Conservation (phyloP, 2,888 invertebrate genomes). For the Zaprionus lineosus region DNA sequence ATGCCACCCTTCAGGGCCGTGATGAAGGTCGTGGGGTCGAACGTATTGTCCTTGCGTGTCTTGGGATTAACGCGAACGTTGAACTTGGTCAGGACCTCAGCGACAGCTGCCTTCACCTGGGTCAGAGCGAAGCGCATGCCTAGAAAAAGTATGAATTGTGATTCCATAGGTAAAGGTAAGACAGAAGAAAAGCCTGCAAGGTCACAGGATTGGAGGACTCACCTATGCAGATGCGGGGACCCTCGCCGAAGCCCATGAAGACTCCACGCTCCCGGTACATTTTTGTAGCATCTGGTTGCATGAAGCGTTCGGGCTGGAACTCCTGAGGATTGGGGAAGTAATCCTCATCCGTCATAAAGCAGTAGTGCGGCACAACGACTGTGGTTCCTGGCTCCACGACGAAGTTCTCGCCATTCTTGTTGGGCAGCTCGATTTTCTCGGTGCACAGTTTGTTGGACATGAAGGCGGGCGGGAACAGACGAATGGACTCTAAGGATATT, state of each 20-base stretch:
- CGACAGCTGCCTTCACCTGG: constrained; percentile 79
- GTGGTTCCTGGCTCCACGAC: constrained; percentile 59
- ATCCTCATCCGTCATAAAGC: constrained; percentile 73
- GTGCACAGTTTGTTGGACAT: constrained; percentile 74
- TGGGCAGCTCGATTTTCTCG: constrained; percentile 61
- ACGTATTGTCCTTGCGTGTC: constrained; percentile 75
- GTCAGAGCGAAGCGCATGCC: constrained; percentile 81
- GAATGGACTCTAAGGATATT: constrained; percentile 58
- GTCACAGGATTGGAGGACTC: no score
- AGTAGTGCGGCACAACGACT: constrained; percentile 68
- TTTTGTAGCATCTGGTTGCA: constrained; percentile 73
- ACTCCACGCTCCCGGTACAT: constrained; percentile 74
- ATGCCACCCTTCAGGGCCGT: constrained; percentile 71
- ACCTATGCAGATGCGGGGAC: constrained; percentile 81
- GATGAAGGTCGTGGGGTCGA: constrained; percentile 67
- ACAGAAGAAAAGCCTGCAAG: no score
- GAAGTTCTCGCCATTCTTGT: constrained; percentile 66
- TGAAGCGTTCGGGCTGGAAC: constrained; percentile 80
- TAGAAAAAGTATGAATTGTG: constrained; percentile 23
- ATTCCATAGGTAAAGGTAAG: no score
- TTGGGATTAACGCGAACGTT: constrained; percentile 76
- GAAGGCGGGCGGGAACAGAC: constrained; percentile 71
- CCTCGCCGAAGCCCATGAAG: constrained; percentile 79
- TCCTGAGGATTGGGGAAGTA: constrained; percentile 64
- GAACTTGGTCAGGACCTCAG: constrained; percentile 79